phyloP scores from a whole-genome alignment of 2,797 vertebrate species.

The Spea hammondii region DNA sequence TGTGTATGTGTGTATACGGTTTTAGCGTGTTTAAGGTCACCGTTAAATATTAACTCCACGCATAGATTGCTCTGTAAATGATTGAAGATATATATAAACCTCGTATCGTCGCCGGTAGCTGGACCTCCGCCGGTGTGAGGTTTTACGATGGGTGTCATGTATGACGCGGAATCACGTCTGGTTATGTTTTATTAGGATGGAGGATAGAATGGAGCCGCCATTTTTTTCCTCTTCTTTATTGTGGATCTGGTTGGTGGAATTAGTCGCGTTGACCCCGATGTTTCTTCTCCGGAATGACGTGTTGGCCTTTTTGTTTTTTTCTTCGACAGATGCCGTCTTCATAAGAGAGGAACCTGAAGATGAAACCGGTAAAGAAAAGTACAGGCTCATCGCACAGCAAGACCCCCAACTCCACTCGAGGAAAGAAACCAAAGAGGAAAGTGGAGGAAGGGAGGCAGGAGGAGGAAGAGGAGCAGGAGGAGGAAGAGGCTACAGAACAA shows the following conservation, averaged over 20 bases:
- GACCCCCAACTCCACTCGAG: constrained; percentile 67
- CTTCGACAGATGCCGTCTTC: constrained; percentile 27
- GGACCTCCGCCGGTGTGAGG: no score
- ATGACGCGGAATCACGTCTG: no score
- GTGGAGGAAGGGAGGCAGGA: constrained; percentile 58
- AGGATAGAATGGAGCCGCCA: no score
- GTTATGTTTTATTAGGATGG: no score
- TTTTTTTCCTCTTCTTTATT: neutral
- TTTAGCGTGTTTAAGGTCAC: no score
- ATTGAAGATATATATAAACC: no score
- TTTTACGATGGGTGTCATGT: no score
- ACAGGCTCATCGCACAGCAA: constrained; percentile 70
- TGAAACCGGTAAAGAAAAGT: constrained; percentile 83
- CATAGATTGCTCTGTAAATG: no score
- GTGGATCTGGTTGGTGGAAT: neutral
- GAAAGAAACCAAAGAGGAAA: constrained; percentile 73
- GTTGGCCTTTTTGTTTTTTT: neutral
- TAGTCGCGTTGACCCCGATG: neutral
- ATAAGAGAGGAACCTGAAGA: constrained; percentile 59
- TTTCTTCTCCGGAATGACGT: neutral
- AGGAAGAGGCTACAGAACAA: constrained; percentile 60
- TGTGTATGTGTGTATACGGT: no score
- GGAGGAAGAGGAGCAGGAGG: constrained; percentile 68
- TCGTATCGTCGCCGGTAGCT: no score
- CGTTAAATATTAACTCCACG: no score